Base-by-base conservation (phyloP, 2,113 vertebrate genomes). In the Tamias sibiricus region DNA sequence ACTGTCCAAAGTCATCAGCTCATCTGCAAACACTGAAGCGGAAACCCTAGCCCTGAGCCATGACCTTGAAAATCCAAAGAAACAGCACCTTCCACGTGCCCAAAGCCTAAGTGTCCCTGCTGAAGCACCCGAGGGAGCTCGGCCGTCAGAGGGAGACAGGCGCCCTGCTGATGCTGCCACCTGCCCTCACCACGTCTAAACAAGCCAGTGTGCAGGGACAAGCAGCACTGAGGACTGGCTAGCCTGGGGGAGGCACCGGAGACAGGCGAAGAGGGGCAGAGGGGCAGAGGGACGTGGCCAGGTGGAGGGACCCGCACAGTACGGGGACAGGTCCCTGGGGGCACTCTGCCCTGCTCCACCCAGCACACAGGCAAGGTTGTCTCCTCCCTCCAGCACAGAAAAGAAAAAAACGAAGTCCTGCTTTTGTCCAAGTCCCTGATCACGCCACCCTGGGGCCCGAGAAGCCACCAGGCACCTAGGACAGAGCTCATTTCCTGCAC, bases 111-210 rank as follows among this genome's bases (percentile, higher is more conserved):
- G 74, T 6, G 2, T n/a, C 26, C n/a, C 9, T 11, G n/a, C 24
- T 0, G 0, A 6, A 44, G 57, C 49, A 4, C 30, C 1, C 14
- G 1, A 26, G 49, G 14, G 19, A 26, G 1, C 2, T 3, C 0
- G n/a, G 32, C 10, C 8, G 4, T 54, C 6, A 42, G n/a, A 64
- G 42, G 9, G 75, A 57, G 40, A 6, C 14, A 22, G 71, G 24
- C 9, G 11, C 57, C 64, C 68, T 12, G 49, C 49, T 52, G 13
- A 52, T 0, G 4, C 13, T 64, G 68, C 28, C 22, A 4, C 8
- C n/a, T 30, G 17, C 22, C 32, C 44, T 20, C 3, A 44, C 11
- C 11, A 32, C 68, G 44, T 13, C 49, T 24, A 17, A 64, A 12
- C 72, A 32, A 44, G 28, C 3, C 32, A 62, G n/a, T 59, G 4